Evolutionary conservation across 1,140 invertebrate species (phyloP), one percentile per base, ranked within the genome.

Genomic region (Oedothorax gibbosus): DNA sequence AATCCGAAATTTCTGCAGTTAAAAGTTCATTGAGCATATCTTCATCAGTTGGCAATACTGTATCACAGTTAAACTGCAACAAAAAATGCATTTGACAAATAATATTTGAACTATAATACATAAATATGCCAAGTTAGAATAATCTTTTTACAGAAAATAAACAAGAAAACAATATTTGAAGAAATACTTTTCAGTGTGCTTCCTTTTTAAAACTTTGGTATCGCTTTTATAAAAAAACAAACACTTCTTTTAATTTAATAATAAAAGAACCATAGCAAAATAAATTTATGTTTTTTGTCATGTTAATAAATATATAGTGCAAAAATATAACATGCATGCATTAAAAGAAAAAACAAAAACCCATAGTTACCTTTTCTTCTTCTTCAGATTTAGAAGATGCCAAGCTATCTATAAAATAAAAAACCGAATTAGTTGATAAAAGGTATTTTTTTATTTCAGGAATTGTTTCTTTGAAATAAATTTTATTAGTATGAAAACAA

Each of bases 301-400:
- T 60, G 57, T 14, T 60, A 60, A 14, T 5, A 14, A 7, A 7
- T 14, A 60, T 14, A 60, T 5, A 5, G 9, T 60, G 3, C 12
- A n/a, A 11, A 60, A 60, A 14, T 14, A 60, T 60, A 60, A 60
- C 12, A 6, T 60, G 57, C n/a, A 7, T 4, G 12, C 11, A 68
- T n/a, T n/a, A 12, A 68, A 21, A 18, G 11, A 35, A 77, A 64
- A 8, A 11, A 51, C 12, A 77, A 35, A 35, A 35, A 35, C 35
- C 35, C 35, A 35, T 72, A 35, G 9, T 35, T 69, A 82, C 69
- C 69, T 73, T 76, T 76, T 84, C 72, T 76, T 84, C 81, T 84
- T 84, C 81, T 56, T 84, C 81, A 56, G 81, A 84, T 49, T 84
- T 84, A 21, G 81, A 84, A 62, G 81, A 84, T 2, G 81, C 75